Base-by-base conservation (phyloP, 2,888 invertebrate genomes). In the Congeria kusceri region DNA sequence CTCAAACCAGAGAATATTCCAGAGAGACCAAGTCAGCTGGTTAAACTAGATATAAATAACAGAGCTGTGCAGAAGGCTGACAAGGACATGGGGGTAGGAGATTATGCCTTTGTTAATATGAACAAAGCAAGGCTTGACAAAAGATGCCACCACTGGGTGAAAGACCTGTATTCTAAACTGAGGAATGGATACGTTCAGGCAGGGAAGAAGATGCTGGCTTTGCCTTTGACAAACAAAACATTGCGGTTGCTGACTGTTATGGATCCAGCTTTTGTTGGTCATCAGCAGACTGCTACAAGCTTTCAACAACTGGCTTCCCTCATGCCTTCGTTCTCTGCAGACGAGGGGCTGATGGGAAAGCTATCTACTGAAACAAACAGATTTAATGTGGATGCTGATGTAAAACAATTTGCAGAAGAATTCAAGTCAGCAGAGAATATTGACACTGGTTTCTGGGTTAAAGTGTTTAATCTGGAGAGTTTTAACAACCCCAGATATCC, bases 151-250 rank as follows among this genome's bases (percentile, higher is more conserved):
- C 49, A 57, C 29, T 73, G 73, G 73, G 66, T 73, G 18, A 47
- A 9, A 23, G 47, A 20, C 25, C 44, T 73, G 32, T 73, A 66
- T 53, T 58, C 25, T 15, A 39, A 47, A 18, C 65, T 73, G 15
- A 46, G 73, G 32, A 66, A 20, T 28, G 57, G 58, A 18, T 73
- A 73, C 39, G 29, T 73, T 4, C n/a, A 23, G 73, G 66, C 73
- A 25, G 73, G 58, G 11, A 73, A 73, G 61, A 73, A 73, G 56
- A 32, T 59, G 32, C 63, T 69, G 15, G 53, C 61, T 15, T 13
- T 69, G 53, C 69, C 75, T 20, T 46, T 69, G 5, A 49, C 46
- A 23, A 75, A 75, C 25, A 29, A 29, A 57, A 56, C 57, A 18
- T 32, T 69, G 13, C 53, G 75, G 28, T 49, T 56, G 18, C 13